A percentile compares a stretch with the other conserved stretches of the same genome.
These are phyloP conservation scores for Drosophila albomicans DNA, from an alignment of 1,140 invertebrate species.

Conservation along the genomic window DNA sequence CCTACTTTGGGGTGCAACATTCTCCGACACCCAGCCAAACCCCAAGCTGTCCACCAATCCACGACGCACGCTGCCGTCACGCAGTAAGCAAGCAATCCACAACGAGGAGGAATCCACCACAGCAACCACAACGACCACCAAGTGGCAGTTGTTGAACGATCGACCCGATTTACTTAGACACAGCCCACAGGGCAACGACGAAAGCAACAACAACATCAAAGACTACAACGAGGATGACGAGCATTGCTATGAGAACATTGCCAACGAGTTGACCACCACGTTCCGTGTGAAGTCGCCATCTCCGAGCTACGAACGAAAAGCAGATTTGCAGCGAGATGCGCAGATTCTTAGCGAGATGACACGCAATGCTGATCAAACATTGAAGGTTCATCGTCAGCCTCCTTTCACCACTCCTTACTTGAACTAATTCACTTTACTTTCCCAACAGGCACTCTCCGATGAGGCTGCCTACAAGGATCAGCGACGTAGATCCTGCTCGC, in stretches of 20 bases:
- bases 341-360: conserved; percentile 83
- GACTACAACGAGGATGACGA: conserved; percentile 56
- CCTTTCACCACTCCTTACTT: no score
- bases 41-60: conserved; percentile 48
- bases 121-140: conserved; percentile 56
- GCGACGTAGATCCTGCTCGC: conserved; percentile 73
- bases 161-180: conserved; percentile 81
- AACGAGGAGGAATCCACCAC: conserved; percentile 40
- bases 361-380: conserved; percentile 80
- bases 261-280: conserved; percentile 74
- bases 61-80: conserved; percentile 65
- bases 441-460: conserved; percentile 72
- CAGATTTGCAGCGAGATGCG: conserved; percentile 76
- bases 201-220: conserved; percentile 22
- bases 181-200: conserved; percentile 65
- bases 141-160: conserved; percentile 80
- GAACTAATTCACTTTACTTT: neutral
- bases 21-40: conserved; percentile 34
- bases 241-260: conserved; percentile 79
- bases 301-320: conserved; percentile 72
- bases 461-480: conserved; percentile 80
- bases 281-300: conserved; percentile 71
- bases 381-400: conserved; percentile 67
- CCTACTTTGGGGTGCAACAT: conserved; percentile 84
- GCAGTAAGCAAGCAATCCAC: conserved; percentile 54